Conservation (phyloP, 2,888 invertebrate species). For the Molanna angustata region DNA sequence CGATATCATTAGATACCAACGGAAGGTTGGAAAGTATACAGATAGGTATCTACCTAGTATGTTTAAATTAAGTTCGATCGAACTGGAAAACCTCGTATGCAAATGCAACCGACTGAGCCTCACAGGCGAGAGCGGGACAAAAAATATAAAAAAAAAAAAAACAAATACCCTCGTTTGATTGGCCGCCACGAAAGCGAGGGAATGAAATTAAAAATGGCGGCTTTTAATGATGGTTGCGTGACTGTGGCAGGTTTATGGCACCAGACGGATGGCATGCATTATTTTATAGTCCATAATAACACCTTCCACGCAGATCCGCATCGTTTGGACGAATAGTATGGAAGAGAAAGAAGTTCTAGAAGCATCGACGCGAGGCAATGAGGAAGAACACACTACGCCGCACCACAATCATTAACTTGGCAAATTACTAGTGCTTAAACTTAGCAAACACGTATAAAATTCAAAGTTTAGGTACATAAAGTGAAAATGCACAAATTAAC, state of each 20-base stretch:
- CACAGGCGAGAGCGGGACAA: conserved; percentile 6
- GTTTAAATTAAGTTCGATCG: neutral
- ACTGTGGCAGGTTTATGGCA: conserved; percentile 26
- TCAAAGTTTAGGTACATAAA: no score
- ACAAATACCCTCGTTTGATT: conserved; percentile 22
- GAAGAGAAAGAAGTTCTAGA: no score
- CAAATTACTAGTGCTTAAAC: no score
- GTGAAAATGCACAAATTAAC: no score
- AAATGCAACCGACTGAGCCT: conserved; percentile 10
- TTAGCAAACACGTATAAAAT: no score
- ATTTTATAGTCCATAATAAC: conserved; percentile 32
- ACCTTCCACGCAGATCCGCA: conserved; percentile 21
- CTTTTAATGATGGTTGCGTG: conserved; percentile 31
- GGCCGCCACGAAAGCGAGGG: conserved; percentile 21
- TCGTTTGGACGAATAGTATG: no score
- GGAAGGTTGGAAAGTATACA: no score
- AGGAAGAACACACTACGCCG: no score
- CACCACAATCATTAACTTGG: no score
- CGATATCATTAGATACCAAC: no score
- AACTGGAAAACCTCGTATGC: conserved; percentile 8
- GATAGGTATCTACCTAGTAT: no score
- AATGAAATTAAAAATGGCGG: conserved; percentile 31
- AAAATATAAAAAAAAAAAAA: conserved; percentile 9
- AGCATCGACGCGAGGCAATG: no score
- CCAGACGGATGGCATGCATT: conserved; percentile 25